phyloP scores from a whole-genome alignment of 2,888 invertebrate genomes.

The Thecocarcelia acutangulata region DNA sequence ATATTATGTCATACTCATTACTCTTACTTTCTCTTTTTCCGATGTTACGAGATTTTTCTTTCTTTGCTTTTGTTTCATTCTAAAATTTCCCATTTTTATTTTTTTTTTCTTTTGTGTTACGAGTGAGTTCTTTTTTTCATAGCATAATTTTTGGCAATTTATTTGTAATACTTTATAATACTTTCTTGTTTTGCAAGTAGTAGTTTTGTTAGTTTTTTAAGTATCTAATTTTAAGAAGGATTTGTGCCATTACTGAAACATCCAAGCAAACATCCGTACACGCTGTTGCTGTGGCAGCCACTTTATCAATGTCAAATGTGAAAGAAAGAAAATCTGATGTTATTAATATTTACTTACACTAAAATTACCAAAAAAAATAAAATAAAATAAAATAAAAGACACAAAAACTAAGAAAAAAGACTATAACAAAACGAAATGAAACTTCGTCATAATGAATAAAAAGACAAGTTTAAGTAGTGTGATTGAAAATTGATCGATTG shows the following conservation, averaged over 20 bases:
- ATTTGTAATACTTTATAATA: slow-evolving; percentile 63
- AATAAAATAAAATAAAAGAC: too few species aligned
- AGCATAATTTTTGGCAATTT: slow-evolving; percentile 65
- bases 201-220: slow-evolving; percentile 16
- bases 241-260: slow-evolving; percentile 6
- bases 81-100: background rate
- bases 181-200: slow-evolving; percentile 21
- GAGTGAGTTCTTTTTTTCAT: slow-evolving; percentile 17
- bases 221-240: slow-evolving; percentile 5
- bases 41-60: too few species aligned
- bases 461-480: slow-evolving; percentile 3
- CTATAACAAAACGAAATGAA: background rate
- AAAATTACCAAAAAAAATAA: slow-evolving; percentile 32
- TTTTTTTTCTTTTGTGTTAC: background rate
- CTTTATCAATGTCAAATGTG: slow-evolving; percentile 63
- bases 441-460: background rate
- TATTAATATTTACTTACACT: slow-evolving; percentile 61
- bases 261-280: background rate
- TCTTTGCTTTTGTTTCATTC: too few species aligned
- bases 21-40: slow-evolving; percentile 19
- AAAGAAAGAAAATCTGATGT: slow-evolving; percentile 15
- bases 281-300: slow-evolving; percentile 61
- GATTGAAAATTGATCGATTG: slow-evolving; percentile 57
- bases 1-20: slow-evolving; percentile 59
- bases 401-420: too few species aligned